Percentiles rank a stretch among this genome's conserved stretches.
phyloP scores from a whole-genome alignment of 2,113 vertebrate species.

The Empidonax alnorum region DNA sequence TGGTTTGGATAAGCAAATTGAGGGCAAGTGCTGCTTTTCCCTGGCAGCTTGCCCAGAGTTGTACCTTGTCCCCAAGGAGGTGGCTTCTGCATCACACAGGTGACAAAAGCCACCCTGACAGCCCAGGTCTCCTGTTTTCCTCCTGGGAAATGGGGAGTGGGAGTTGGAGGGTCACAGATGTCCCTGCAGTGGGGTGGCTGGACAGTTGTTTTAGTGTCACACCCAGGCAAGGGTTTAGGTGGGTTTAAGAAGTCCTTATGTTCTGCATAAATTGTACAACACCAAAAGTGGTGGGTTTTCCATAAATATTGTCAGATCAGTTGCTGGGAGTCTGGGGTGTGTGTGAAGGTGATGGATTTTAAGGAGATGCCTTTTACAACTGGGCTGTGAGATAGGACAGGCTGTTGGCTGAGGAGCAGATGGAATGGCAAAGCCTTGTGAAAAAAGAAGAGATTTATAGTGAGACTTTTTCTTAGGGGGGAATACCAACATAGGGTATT shows the following conservation, averaged over 20 bases:
- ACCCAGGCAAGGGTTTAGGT: not conserved
- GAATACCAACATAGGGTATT: too few relatives aligned
- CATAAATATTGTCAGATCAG: not conserved
- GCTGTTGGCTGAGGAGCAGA: not conserved
- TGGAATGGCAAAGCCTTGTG: not conserved
- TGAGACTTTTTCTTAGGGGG: too few relatives aligned
- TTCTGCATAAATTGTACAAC: rapidly evolving
- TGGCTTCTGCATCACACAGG: rapidly evolving
- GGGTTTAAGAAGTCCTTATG: rapidly evolving
- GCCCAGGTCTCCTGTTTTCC: not conserved
- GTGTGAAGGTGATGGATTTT: not conserved
- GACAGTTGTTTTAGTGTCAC: not conserved
- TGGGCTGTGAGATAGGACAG: not conserved
- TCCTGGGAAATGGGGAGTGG: not conserved
- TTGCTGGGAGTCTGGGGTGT: not conserved
- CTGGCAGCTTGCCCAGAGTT: rapidly evolving
- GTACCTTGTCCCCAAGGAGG: not conserved
- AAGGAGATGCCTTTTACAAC: not conserved
- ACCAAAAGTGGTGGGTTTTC: too few relatives aligned
- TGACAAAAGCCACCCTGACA: not conserved
- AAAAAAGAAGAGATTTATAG: not conserved
- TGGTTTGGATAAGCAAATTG: not conserved
- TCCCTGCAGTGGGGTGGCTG: not conserved
- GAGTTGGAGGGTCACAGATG: not conserved
- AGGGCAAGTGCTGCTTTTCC: not conserved